Percentiles rank a stretch among this genome's conserved stretches.
phyloP scores from a whole-genome alignment of 2,888 invertebrate species.

The Cataglyphis cursor region DNA sequence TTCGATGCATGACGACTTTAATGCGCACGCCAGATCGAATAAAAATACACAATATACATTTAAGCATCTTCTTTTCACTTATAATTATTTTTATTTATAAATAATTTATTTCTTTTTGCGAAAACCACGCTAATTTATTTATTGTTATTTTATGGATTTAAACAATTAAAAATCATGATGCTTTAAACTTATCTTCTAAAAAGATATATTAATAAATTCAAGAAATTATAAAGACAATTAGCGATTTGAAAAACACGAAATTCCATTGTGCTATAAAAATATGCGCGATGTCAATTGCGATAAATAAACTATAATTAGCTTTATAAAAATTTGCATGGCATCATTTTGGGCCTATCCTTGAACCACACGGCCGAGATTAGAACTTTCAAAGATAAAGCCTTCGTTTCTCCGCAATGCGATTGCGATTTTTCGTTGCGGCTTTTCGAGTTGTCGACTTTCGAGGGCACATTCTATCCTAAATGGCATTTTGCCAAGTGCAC shows the following conservation, averaged over 20 bases:
- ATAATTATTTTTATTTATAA: neutral
- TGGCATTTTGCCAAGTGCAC: slow-evolving; percentile 10
- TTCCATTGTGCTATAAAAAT: neutral
- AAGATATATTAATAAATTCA: neutral
- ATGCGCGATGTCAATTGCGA: neutral
- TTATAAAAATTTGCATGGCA: slow-evolving; percentile 35
- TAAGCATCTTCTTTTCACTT: too few species aligned
- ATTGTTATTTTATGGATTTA: neutral
- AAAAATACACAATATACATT: neutral
- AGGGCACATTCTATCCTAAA: neutral
- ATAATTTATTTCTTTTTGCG: neutral
- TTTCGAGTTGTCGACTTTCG: slow-evolving; percentile 17
- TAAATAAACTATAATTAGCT: slow-evolving; percentile 13
- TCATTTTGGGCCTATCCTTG: slow-evolving; percentile 29
- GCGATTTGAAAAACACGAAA: neutral
- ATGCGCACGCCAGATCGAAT: slow-evolving; percentile 7
- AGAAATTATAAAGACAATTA: neutral
- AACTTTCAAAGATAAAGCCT: slow-evolving; percentile 28
- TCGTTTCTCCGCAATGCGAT: slow-evolving; percentile 30
- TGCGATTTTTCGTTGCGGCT: slow-evolving; percentile 26
- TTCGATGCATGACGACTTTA: slow-evolving; percentile 49
- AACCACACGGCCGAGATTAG: slow-evolving; percentile 27
- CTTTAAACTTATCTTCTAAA: neutral
- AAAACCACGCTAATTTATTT: neutral
- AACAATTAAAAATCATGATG: neutral